Percentiles rank a stretch among this genome's conserved stretches.
Conservation (phyloP, 2,888 invertebrate species). For the Scaptomyza polygonia region DNA sequence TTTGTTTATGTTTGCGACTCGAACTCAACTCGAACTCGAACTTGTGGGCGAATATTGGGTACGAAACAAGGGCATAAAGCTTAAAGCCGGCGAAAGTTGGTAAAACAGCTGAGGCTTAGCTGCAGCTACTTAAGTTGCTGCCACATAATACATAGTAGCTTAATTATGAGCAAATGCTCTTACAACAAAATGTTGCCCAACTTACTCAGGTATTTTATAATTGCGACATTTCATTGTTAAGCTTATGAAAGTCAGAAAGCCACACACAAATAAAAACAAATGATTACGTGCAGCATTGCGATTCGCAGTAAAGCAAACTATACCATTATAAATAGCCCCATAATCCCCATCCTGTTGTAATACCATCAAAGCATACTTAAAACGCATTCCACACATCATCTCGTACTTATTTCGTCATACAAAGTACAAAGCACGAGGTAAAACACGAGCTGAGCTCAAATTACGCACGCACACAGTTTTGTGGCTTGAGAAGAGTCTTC, state of each 20-base stretch:
- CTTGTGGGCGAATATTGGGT: constrained; percentile 5
- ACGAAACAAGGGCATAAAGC: constrained; percentile 1
- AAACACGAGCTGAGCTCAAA: too few relatives aligned
- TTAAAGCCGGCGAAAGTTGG: constrained; percentile 8
- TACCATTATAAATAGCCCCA: neutral
- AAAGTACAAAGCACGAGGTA: neutral
- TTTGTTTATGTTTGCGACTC: constrained; percentile 76
- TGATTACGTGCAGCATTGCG: neutral
- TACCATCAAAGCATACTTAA: neutral
- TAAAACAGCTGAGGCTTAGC: neutral
- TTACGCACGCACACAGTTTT: too few relatives aligned
- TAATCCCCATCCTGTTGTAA: too few relatives aligned
- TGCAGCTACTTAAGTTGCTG: too few relatives aligned
- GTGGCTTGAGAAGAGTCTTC: too few relatives aligned
- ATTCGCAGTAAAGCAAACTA: neutral
- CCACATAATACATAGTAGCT: too few relatives aligned
- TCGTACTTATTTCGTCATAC: neutral
- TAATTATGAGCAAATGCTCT: neutral
- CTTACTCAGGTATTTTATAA: too few relatives aligned
- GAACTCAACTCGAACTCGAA: neutral
- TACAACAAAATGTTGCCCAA: too few relatives aligned
- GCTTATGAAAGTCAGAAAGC: neutral
- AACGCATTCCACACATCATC: constrained; percentile 10
- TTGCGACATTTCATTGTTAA: neutral
- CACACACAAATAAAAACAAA: neutral